Base-by-base conservation (phyloP, 1,140 invertebrate genomes). In the Coboldia fuscipes region DNA sequence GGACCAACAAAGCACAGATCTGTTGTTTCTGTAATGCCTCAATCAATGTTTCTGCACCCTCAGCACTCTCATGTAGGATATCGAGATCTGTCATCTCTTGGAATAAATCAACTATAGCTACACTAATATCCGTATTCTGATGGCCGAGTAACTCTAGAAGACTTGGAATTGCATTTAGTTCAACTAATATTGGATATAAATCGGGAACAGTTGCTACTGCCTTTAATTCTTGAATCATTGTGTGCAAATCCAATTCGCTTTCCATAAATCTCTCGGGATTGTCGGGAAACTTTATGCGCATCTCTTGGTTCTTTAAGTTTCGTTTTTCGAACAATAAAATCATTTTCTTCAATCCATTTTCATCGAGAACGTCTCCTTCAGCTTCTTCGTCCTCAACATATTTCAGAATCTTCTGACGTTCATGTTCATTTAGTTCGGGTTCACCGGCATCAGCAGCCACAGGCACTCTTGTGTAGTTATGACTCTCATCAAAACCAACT, bases 251-350 rank as follows among this genome's bases (percentile, higher is more conserved):
- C 9, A 98, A 61, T 65, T 99, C 96, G 33, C 92, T 96, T 44
- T 98, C 93, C 90, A 99, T 96, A 59, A 99, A 99, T 56, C 93
- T 94, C 51, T 96, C 85, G 26, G 96, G 88, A 44, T 82, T 73
- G 56, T 97, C 93, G 3, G 90, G 82, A 61, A 90, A 97, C 58
- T 99, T 99, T 1, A 98, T 96, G 44, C 96, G 68, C 76, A 96
- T 88, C 62, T 98, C 93, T 52, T 94, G 81, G 56, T 99, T 99
- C 56, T 79, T 89, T 0, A 93, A 60, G 27, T 81, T 76, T 50
- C 81, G 72, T 49, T 97, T 97, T 50, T 98, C 94, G 63, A 98
- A 93, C 30, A 80, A 64, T 12, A 93, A 57, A 22, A 96, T 68
- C 48, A 96, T 70, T 51, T 80, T 76, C 48, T 94, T 94, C 2